phyloP scores from a whole-genome alignment of 2,888 invertebrate species.

The Tipula lateralis region DNA sequence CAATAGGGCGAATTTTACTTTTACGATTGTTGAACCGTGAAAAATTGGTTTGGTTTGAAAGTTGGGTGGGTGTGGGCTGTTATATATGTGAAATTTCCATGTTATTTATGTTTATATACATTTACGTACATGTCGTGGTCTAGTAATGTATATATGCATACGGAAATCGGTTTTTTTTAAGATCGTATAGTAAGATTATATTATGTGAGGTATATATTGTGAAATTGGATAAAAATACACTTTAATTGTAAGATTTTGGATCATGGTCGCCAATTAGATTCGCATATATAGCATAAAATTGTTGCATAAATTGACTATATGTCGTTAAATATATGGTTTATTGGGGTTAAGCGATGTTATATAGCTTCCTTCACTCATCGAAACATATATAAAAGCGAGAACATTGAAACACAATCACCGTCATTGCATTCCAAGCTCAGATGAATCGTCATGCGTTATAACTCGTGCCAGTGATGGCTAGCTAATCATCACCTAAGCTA shows the following conservation, averaged over 20 bases:
- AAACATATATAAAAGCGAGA: too few species aligned
- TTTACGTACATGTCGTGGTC: background rate
- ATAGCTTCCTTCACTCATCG: too few species aligned
- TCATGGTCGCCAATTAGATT: conserved; percentile 7
- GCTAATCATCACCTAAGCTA: too few species aligned
- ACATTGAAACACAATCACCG: too few species aligned
- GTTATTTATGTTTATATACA: background rate
- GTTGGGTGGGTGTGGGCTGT: background rate
- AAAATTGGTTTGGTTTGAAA: background rate
- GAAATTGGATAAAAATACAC: background rate
- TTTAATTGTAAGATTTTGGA: background rate
- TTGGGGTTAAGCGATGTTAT: too few species aligned
- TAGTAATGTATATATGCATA: background rate
- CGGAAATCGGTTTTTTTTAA: background rate
- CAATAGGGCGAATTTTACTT: background rate
- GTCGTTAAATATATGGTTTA: background rate
- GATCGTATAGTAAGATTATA: background rate
- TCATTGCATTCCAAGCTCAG: too few species aligned
- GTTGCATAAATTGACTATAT: background rate
- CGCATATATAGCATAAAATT: background rate
- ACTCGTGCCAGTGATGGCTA: too few species aligned
- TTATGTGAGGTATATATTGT: background rate
- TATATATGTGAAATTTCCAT: background rate
- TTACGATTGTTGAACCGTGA: conserved; percentile 11
- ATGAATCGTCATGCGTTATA: too few species aligned